Conservation (phyloP, 2,888 invertebrate species). For the Leptopterna dolabrata region DNA sequence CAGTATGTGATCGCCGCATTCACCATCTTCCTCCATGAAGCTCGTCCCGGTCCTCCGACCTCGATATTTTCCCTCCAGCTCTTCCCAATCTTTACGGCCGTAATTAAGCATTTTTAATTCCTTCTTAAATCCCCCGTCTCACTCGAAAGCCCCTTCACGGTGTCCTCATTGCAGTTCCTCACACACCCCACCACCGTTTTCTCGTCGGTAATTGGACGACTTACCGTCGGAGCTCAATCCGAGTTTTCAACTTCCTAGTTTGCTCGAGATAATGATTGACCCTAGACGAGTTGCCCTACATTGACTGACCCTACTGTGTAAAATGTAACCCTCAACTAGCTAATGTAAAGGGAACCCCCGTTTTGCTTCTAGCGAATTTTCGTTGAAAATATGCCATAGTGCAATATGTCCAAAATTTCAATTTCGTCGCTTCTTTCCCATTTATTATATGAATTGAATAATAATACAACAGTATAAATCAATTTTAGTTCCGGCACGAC, state of each 20-base stretch:
- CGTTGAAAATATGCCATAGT: no score
- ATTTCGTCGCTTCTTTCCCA: no score
- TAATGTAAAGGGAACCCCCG: neutral
- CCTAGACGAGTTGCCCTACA: neutral
- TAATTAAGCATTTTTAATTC: slow-evolving; percentile 18
- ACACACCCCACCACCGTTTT: neutral
- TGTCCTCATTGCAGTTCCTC: neutral
- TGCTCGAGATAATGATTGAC: neutral
- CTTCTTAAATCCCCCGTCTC: neutral
- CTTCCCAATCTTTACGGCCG: slow-evolving; percentile 25
- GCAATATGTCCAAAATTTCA: no score
- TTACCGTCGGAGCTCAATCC: neutral
- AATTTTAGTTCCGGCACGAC: no score
- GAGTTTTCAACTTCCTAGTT: neutral
- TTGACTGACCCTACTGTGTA: neutral
- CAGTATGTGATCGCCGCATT: slow-evolving; percentile 29
- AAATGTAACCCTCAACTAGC: neutral
- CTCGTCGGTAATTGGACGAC: neutral
- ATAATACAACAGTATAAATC: no score
- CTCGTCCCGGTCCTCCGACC: no score
- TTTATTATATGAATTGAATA: no score
- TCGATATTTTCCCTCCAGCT: no score
- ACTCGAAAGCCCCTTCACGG: neutral
- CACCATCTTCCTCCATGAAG: slow-evolving; percentile 54
- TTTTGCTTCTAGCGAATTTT: neutral